Base-by-base conservation (phyloP, 92 coral and sea anemone species). In the Palythoa grandiflora region DNA sequence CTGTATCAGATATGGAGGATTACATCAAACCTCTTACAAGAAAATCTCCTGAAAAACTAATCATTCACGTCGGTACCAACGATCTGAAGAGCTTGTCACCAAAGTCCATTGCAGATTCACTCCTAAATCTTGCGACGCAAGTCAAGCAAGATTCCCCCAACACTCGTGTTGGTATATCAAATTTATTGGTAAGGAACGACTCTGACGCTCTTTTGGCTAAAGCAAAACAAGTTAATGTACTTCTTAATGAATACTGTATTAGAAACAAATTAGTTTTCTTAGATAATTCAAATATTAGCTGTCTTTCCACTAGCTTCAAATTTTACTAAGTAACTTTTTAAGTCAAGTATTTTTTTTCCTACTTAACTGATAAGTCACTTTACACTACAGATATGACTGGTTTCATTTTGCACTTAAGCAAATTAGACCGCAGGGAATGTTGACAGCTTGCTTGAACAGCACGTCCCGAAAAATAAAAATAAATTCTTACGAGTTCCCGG, bases 261-360 rank as follows among this genome's bases (percentile, higher is more conserved):
- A 74, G 80, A 36, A 88, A 88, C 88, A 88, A 78, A 12, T 73
- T 85, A 60, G 72, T 88, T 71, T 79, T 88, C 48, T 52, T 83
- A 73, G 88, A 75, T 38, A 88, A 83, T 88, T 79, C 88, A 19
- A 88, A 81, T 79, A 88, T 88, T 88, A 83, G n/a, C n/a, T n/a
- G n/a, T n/a, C n/a, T n/a, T n/a, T n/a, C n/a, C n/a, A n/a, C n/a
- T n/a, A n/a, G n/a, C n/a, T n/a, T n/a, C n/a, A n/a, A n/a, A n/a
- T n/a, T n/a, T n/a, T n/a, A n/a, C n/a, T n/a, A n/a, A n/a, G n/a
- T n/a, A n/a, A n/a, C n/a, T n/a, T n/a, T n/a, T n/a, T n/a, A n/a
- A n/a, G n/a, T n/a, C n/a, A n/a, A n/a, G n/a, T n/a, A n/a, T n/a
- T n/a, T n/a, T n/a, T n/a, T n/a, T n/a, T n/a, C n/a, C n/a, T n/a